Conservation (phyloP, 2,113 vertebrate species). For the Sisor rabdophorus region DNA sequence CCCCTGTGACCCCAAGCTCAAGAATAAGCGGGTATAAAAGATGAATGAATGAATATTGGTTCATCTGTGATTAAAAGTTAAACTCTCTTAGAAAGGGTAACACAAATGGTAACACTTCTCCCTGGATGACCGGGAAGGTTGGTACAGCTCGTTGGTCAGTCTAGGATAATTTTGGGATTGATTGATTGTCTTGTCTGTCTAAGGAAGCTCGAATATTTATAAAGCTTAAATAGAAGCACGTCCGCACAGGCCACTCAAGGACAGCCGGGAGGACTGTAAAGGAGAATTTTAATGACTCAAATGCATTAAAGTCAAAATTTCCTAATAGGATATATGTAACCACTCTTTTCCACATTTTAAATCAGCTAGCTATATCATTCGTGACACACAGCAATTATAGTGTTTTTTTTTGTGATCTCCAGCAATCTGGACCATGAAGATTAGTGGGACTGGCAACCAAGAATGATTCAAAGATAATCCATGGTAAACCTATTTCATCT, state of each 20-base stretch:
- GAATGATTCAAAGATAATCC: slow-evolving; percentile 1
- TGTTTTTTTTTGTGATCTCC: background rate
- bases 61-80: too few relatives aligned
- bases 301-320: background rate
- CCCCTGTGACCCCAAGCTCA: too few relatives aligned
- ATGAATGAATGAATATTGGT: too few relatives aligned
- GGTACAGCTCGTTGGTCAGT: background rate
- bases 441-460: slow-evolving; percentile 5
- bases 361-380: too few relatives aligned
- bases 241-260: background rate
- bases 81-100: too few relatives aligned
- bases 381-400: background rate
- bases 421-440: background rate
- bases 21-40: too few relatives aligned
- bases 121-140: background rate
- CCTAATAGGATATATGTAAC: too few relatives aligned
- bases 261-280: slow-evolving; percentile 16
- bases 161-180: background rate
- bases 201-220: background rate
- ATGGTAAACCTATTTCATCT: slow-evolving; percentile 5
- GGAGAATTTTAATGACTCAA: slow-evolving; percentile 27
- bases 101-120: too few relatives aligned
- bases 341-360: too few relatives aligned
- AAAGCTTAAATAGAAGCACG: background rate
- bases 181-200: background rate